phyloP scores from a whole-genome alignment of 2,797 vertebrate genomes.

The Malacoraja senta region DNA sequence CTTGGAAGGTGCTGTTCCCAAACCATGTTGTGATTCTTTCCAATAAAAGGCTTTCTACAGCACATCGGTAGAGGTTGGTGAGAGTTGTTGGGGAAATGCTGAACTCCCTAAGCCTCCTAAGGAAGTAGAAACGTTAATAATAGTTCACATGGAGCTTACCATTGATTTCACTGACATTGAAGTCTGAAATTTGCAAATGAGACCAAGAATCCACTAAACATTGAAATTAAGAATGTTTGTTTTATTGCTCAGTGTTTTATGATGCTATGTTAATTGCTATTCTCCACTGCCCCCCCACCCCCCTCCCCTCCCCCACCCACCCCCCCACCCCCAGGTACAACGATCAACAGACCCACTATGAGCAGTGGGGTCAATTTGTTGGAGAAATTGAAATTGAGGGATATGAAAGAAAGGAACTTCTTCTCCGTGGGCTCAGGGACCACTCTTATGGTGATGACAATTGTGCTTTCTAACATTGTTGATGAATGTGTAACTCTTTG shows the following conservation, averaged over 20 bases:
- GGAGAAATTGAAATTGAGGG: constrained; percentile 48
- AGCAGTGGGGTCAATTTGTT: constrained; percentile 48
- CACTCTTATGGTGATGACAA: constrained; percentile 27
- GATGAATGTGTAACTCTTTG: background rate
- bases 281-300: too few relatives aligned
- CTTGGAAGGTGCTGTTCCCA: too few relatives aligned
- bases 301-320: too few relatives aligned
- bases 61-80: too few relatives aligned
- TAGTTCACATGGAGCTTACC: too few relatives aligned
- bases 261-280: background rate
- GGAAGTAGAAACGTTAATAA: too few relatives aligned
- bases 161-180: background rate
- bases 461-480: background rate
- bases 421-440: constrained; percentile 5
- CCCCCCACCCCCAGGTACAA: background rate
- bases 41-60: too few relatives aligned
- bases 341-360: constrained; percentile 45
- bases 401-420: constrained; percentile 38
- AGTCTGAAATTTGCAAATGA: background rate
- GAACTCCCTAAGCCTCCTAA: too few relatives aligned
- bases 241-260: background rate
- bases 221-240: background rate
- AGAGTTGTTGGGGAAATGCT: too few relatives aligned
- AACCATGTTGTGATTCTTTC: too few relatives aligned
- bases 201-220: background rate